These are phyloP conservation scores for Hypsopygia costalis DNA, from an alignment of 2,888 invertebrate species.

Conservation along the genomic window DNA sequence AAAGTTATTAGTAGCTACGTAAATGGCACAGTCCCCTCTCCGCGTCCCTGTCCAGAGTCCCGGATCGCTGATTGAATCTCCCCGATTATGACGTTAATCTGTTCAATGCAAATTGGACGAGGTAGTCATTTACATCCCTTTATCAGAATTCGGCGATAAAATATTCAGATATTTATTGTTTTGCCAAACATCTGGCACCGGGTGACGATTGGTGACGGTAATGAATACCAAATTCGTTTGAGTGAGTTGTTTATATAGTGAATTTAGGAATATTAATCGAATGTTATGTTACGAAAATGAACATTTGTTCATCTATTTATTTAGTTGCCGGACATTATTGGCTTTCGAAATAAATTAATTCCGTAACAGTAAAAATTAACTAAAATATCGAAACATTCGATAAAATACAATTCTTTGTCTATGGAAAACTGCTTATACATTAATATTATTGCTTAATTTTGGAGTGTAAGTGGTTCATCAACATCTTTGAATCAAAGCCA, in stretches of 20 bases:
- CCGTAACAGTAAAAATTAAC: no score
- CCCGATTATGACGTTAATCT: conserved; percentile 79
- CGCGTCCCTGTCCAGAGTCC: conserved; percentile 48
- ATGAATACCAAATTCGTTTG: conserved; percentile 14
- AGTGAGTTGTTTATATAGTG: background rate
- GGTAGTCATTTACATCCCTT: conserved; percentile 76
- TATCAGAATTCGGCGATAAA: conserved; percentile 67
- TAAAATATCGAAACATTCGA: no score
- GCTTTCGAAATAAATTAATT: no score
- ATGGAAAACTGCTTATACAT: no score
- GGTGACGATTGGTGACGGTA: conserved; percentile 9
- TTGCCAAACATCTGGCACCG: conserved; percentile 37
- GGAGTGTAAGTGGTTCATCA: no score
- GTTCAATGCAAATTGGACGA: conserved; percentile 78
- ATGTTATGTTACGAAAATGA: no score
- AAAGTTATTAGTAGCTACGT: conserved; percentile 69
- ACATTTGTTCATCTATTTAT: no score
- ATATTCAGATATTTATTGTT: conserved; percentile 73
- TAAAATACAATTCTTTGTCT: no score
- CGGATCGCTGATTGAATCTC: conserved; percentile 76
- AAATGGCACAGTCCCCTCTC: conserved; percentile 37
- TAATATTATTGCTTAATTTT: no score
- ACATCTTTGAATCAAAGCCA: no score
- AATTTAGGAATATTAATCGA: no score
- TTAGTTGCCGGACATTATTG: no score